Percentiles rank a stretch among this genome's conserved stretches.
Conservation (phyloP, 1,140 invertebrate genomes). For the Cylas formicarius region DNA sequence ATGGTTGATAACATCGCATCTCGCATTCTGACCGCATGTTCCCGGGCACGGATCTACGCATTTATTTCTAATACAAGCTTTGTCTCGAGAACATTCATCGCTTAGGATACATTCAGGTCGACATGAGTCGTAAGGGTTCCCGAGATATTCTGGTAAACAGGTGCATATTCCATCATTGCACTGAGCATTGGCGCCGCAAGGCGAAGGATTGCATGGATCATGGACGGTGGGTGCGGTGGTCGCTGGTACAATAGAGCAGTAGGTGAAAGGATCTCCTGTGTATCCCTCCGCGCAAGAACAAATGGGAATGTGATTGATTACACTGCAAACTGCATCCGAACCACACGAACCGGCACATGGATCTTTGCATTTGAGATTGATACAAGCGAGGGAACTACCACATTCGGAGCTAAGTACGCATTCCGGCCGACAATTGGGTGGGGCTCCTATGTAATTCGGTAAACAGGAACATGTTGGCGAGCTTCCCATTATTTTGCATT, state of each 20-base stretch:
- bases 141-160: slow-evolving; percentile 63
- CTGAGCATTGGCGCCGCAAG: slow-evolving; percentile 71
- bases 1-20: slow-evolving; percentile 78
- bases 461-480: slow-evolving; percentile 72
- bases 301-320: slow-evolving; percentile 66
- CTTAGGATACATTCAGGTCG: slow-evolving; percentile 74
- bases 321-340: slow-evolving; percentile 62
- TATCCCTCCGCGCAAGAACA: slow-evolving; percentile 65
- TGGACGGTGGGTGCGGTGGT: slow-evolving; percentile 28
- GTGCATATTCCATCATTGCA: slow-evolving; percentile 63
- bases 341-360: slow-evolving; percentile 71
- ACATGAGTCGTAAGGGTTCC: slow-evolving; percentile 74
- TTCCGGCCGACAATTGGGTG: slow-evolving; percentile 67
- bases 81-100: slow-evolving; percentile 71
- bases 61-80: slow-evolving; percentile 73
- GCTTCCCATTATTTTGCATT: slow-evolving; percentile 63
- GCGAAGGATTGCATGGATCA: slow-evolving; percentile 67
- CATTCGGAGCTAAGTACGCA: slow-evolving; percentile 69
- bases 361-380: slow-evolving; percentile 65
- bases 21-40: slow-evolving; percentile 73
- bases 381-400: slow-evolving; percentile 60
- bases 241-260: slow-evolving; percentile 50
- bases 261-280: slow-evolving; percentile 68
- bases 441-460: slow-evolving; percentile 64
- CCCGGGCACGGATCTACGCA: slow-evolving; percentile 75